These are phyloP conservation scores for Diplodus puntazzo DNA, from an alignment of 2,797 vertebrate genomes.

Conservation along the genomic window DNA sequence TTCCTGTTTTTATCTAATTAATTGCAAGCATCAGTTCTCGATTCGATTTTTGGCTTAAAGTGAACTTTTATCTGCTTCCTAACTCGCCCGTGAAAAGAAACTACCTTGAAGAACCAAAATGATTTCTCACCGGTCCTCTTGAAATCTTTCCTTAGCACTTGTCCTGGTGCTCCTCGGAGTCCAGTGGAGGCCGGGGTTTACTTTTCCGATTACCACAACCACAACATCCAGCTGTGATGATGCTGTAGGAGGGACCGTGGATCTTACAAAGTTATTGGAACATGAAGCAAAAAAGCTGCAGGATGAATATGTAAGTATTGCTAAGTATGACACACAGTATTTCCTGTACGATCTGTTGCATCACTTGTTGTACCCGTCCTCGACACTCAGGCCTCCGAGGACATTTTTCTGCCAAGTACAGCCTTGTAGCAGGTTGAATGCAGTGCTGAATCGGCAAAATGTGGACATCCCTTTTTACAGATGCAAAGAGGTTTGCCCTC, in stretches of 20 bases:
- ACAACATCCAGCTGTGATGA: accelerated
- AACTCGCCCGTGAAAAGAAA: background rate
- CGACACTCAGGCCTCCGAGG: background rate
- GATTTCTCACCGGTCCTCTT: background rate
- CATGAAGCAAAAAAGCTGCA: accelerated
- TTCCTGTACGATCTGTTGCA: background rate
- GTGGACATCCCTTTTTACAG: background rate
- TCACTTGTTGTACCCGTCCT: background rate
- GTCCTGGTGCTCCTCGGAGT: slow-evolving; percentile 40
- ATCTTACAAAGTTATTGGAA: accelerated
- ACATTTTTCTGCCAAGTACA: background rate
- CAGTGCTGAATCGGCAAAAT: background rate
- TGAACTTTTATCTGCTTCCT: background rate
- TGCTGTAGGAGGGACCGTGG: accelerated
- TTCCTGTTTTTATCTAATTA: background rate
- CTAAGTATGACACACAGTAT: too few species aligned
- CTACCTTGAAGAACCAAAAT: background rate
- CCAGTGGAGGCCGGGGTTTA: background rate
- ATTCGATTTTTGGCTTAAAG: background rate
- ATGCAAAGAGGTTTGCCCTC: background rate
- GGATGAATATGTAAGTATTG: slow-evolving; percentile 53
- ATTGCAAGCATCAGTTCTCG: background rate
- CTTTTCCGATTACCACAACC: background rate
- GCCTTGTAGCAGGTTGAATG: background rate
- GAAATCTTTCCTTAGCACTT: slow-evolving; percentile 43